Percentiles rank a stretch among this genome's conserved stretches.
Evolutionary conservation across 2,888 invertebrate genomes (phyloP).

Genomic region (Eucriotettix oculatus): DNA sequence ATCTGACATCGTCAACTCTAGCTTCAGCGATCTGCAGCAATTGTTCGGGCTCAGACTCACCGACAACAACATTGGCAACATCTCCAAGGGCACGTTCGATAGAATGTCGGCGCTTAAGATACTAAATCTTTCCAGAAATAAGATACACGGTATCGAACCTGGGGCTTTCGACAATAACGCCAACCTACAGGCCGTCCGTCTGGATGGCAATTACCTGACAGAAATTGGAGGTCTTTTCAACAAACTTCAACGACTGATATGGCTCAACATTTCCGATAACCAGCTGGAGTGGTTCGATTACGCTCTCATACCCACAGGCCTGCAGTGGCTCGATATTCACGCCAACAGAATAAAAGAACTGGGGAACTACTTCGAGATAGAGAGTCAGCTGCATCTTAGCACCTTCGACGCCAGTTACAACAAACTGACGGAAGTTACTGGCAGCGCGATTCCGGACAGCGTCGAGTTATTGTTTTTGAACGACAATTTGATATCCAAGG

Average conservation of each 20-base stretch:
- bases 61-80: constrained; percentile 67
- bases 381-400: constrained; percentile 58
- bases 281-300: constrained; percentile 71
- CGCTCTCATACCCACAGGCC: constrained; percentile 64
- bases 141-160: constrained; percentile 59
- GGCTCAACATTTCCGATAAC: constrained; percentile 77
- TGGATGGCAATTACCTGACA: constrained; percentile 66
- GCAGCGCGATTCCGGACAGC: constrained; percentile 67
- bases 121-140: constrained; percentile 67
- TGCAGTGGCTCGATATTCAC: constrained; percentile 74
- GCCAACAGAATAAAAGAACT: constrained; percentile 67
- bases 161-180: constrained; percentile 62
- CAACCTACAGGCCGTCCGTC: constrained; percentile 61
- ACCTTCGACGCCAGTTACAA: constrained; percentile 73
- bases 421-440: constrained; percentile 62
- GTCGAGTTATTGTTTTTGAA: constrained; percentile 62
- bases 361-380: constrained; percentile 71
- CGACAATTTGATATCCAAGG: constrained; percentile 65
- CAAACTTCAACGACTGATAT: constrained; percentile 63
- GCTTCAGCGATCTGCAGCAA: constrained; percentile 64
- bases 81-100: constrained; percentile 62
- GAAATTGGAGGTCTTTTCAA: constrained; percentile 65
- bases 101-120: constrained; percentile 64
- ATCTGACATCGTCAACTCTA: constrained; percentile 55
- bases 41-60: constrained; percentile 68